Percentiles rank a stretch among this genome's conserved stretches.
Conservation (phyloP, 2,797 vertebrate species). For the Kryptolebias ocellatus region DNA sequence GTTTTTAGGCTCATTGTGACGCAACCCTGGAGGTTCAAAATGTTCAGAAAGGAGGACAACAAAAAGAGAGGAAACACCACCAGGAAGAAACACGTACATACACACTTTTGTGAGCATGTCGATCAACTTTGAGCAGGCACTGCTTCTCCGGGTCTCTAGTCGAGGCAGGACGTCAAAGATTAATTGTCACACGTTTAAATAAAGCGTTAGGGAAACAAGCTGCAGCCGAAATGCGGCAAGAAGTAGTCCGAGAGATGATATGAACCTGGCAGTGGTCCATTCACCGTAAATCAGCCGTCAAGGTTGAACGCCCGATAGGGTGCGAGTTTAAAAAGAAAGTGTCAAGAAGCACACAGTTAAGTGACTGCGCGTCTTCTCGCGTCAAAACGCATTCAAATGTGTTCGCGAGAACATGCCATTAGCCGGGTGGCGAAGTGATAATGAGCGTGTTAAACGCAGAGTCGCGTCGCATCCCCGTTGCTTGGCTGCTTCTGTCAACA, state of each 20-base stretch:
- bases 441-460: constrained; percentile 34
- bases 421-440: constrained; percentile 7
- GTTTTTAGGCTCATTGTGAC: constrained; percentile 31
- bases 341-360: not conserved
- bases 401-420: not conserved
- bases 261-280: constrained; percentile 40
- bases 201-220: constrained; percentile 31
- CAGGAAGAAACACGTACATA: not conserved
- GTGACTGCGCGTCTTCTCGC: not conserved
- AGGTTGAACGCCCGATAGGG: constrained; percentile 17
- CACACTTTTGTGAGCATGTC: not conserved
- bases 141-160: not conserved
- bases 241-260: constrained; percentile 13
- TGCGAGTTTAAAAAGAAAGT: constrained; percentile 28
- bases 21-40: constrained; percentile 32
- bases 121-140: not conserved
- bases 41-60: constrained; percentile 1
- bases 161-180: not conserved
- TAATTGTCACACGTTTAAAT: constrained; percentile 24
- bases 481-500: constrained; percentile 79
- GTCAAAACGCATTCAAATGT: not conserved
- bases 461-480: constrained; percentile 64
- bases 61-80: constrained; percentile 19
- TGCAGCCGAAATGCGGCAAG: constrained; percentile 59
- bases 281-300: constrained; percentile 21